phyloP scores from a whole-genome alignment of 2,888 invertebrate genomes.

The Leuctra nigra region DNA sequence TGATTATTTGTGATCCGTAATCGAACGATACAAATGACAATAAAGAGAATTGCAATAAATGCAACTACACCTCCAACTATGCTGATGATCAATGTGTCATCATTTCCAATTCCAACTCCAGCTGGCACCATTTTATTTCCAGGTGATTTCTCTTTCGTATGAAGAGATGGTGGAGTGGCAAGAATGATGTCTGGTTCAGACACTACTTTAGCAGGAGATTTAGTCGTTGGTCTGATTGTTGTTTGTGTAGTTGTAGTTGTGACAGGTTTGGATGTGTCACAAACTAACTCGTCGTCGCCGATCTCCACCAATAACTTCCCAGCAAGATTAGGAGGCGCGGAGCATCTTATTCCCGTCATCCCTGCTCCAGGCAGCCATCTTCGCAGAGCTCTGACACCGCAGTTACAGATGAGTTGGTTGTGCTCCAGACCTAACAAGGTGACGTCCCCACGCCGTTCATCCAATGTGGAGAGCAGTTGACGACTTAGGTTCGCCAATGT shows the following conservation, averaged over 20 bases:
- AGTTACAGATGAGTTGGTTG: conserved; percentile 82
- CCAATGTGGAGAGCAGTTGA: conserved; percentile 71
- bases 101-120: conserved; percentile 59
- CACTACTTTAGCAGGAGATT: conserved; percentile 43
- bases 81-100: conserved; percentile 91
- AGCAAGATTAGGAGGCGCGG: conserved; percentile 60
- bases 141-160: conserved; percentile 21
- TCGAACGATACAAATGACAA: conserved; percentile 82
- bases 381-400: conserved; percentile 70
- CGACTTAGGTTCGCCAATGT: conserved; percentile 68
- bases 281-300: conserved; percentile 74
- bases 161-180: conserved; percentile 67
- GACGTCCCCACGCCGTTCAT: conserved; percentile 71
- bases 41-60: conserved; percentile 80
- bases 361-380: conserved; percentile 53
- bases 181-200: conserved; percentile 85
- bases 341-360: conserved; percentile 42
- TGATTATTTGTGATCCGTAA: conserved; percentile 58
- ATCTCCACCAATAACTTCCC: conserved; percentile 66
- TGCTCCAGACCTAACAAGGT: conserved; percentile 65
- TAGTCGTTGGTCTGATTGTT: conserved; percentile 15
- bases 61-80: conserved; percentile 90
- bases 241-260: conserved; percentile 38
- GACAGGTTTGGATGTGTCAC: conserved; percentile 53
- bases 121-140: conserved; percentile 24